Conservation (phyloP, 2,888 invertebrate genomes). For the Gari tellinella region DNA sequence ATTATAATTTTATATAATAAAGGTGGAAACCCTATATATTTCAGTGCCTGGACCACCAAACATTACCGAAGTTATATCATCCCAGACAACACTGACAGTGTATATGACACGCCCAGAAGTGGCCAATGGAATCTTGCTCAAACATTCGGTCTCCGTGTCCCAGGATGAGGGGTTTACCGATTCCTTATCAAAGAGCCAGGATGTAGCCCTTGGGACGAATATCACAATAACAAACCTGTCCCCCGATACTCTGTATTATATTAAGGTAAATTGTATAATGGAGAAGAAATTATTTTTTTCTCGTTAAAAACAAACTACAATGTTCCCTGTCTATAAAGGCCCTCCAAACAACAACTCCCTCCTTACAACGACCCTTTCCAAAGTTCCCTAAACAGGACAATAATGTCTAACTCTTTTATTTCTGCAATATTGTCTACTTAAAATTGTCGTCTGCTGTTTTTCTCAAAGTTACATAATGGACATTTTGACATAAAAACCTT, state of each 20-base stretch:
- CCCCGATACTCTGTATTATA: slow-evolving; percentile 67
- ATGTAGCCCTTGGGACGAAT: slow-evolving; percentile 9
- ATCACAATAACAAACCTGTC: slow-evolving; percentile 59
- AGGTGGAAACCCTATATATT: slow-evolving; percentile 14
- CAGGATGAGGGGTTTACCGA: slow-evolving; percentile 48
- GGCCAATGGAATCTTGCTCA: slow-evolving; percentile 72
- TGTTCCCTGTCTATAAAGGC: too few species aligned
- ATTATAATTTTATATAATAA: too few species aligned
- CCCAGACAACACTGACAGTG: slow-evolving; percentile 61
- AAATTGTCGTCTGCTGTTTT: too few species aligned
- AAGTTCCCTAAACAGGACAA: too few species aligned
- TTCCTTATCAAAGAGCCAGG: slow-evolving; percentile 39
- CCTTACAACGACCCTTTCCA: too few species aligned
- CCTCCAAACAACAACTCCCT: too few species aligned
- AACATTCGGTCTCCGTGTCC: slow-evolving; percentile 67
- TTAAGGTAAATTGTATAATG: slow-evolving; percentile 74
- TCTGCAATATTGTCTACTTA: too few species aligned
- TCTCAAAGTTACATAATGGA: too few species aligned
- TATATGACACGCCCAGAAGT: slow-evolving; percentile 65
- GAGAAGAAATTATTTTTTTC: too few species aligned
- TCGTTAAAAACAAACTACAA: too few species aligned
- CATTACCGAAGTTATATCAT: slow-evolving; percentile 46
- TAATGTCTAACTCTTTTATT: too few species aligned
- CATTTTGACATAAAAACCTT: too few species aligned
- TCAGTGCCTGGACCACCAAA: slow-evolving; percentile 75